These are phyloP conservation scores for Anguilla japonica DNA, from an alignment of 2,113 vertebrate species.

Conservation along the genomic window DNA sequence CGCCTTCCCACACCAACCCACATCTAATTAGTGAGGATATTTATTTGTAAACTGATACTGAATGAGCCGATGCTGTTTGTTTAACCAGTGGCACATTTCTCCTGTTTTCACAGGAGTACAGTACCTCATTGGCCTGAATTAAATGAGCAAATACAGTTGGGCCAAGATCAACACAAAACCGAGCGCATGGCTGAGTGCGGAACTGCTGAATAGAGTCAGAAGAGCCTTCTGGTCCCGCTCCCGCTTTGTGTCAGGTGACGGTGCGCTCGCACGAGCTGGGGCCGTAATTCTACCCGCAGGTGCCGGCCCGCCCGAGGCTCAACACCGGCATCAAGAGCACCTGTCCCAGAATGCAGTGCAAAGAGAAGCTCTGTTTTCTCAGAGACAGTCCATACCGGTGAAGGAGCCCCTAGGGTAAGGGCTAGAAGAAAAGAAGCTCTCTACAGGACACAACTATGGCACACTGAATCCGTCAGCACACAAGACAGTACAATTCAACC, in stretches of 20 bases:
- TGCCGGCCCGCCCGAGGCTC: neutral
- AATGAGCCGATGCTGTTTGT: neutral
- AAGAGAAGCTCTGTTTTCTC: neutral
- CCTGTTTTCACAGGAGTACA: neutral
- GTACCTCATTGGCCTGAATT: neutral
- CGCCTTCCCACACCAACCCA: neutral
- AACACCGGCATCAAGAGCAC: neutral
- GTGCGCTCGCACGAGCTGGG: neutral
- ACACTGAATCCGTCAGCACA: neutral
- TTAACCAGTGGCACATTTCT: neutral
- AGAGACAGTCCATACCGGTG: neutral
- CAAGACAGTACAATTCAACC: neutral
- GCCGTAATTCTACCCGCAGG: neutral
- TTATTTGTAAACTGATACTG: neutral
- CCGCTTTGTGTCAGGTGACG: neutral
- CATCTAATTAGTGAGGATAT: neutral
- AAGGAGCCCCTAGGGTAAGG: neutral
- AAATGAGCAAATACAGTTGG: neutral
- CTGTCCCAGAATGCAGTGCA: neutral
- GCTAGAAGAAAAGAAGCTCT: neutral
- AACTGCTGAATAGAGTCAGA: neutral
- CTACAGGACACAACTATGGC: neutral
- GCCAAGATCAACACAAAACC: neutral
- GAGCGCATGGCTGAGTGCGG: neutral
- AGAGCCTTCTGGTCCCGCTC: neutral